A percentile compares a stretch with the other conserved stretches of the same genome.
phyloP scores from a whole-genome alignment of 2,113 vertebrate genomes.

The Xiphorhynchus elegans region DNA sequence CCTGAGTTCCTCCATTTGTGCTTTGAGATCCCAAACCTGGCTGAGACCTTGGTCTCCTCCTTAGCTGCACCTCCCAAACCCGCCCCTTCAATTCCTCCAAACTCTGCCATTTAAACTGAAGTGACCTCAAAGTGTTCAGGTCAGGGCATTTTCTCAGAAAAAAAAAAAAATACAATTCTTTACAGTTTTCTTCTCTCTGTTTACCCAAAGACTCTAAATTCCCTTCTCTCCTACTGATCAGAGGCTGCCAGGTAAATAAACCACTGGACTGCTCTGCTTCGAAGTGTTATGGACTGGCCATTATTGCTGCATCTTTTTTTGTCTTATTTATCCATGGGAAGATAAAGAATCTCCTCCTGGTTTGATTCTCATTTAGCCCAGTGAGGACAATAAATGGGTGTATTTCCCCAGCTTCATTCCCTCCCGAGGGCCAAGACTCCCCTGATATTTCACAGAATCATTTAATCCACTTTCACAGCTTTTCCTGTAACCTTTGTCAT shows the following conservation, averaged over 20 bases:
- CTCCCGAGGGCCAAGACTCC: neutral
- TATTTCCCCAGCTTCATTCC: accelerated
- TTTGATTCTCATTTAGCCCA: neutral
- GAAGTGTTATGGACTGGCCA: neutral
- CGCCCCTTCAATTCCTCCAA: neutral
- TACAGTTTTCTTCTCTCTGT: neutral
- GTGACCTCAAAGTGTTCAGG: neutral
- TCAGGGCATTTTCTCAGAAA: neutral
- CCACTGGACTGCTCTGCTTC: neutral
- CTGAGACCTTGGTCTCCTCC: neutral
- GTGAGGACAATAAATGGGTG: accelerated
- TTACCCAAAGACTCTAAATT: neutral
- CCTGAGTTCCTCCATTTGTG: no score
- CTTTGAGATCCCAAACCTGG: no score
- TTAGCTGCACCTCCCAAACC: neutral
- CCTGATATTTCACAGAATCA: neutral
- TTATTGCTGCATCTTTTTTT: neutral
- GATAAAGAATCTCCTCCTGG: neutral
- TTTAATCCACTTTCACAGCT: neutral
- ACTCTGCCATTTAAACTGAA: neutral
- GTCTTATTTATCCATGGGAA: neutral
- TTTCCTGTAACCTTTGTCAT: neutral
- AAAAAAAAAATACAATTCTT: neutral
- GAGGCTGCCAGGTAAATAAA: neutral
- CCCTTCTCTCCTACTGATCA: neutral